Percentiles rank a stretch among this genome's conserved stretches.
Conservation (phyloP, 2,888 invertebrate species). For the Luffia ferchaultella region DNA sequence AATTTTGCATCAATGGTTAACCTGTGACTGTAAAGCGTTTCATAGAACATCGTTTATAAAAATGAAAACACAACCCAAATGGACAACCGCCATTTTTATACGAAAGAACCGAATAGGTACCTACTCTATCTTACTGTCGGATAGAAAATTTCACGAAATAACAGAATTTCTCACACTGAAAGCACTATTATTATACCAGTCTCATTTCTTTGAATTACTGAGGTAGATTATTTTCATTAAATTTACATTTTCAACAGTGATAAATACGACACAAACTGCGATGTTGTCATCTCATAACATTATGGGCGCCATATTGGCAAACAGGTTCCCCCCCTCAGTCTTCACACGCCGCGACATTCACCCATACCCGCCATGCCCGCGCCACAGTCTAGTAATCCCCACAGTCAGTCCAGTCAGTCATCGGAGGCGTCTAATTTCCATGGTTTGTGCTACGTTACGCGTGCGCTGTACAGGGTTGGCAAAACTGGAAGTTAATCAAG, state of each 20-base stretch:
- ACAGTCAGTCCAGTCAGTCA: no score
- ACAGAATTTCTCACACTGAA: constrained; percentile 25
- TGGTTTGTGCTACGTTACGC: no score
- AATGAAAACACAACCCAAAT: constrained; percentile 59
- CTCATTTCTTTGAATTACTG: constrained; percentile 42
- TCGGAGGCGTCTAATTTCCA: no score
- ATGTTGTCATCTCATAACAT: constrained; percentile 67
- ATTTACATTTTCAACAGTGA: constrained; percentile 38
- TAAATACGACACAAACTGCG: constrained; percentile 59
- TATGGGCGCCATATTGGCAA: constrained; percentile 62
- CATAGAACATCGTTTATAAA: constrained; percentile 38
- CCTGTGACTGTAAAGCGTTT: constrained; percentile 28
- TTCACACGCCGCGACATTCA: no score
- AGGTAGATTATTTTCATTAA: constrained; percentile 41
- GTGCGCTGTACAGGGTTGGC: no score
- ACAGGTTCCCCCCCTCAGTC: not conserved
- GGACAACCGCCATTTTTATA: constrained; percentile 67
- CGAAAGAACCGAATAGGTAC: constrained; percentile 33
- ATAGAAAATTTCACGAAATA: constrained; percentile 25
- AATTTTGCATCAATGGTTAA: not conserved
- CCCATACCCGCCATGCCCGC: no score
- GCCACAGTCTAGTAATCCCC: no score
- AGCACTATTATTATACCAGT: constrained; percentile 30
- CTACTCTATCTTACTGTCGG: not conserved
- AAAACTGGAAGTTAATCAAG: no score